Evolutionary conservation across 2,797 vertebrate genomes (phyloP).

Genomic region (Pangasius djambal): DNA sequence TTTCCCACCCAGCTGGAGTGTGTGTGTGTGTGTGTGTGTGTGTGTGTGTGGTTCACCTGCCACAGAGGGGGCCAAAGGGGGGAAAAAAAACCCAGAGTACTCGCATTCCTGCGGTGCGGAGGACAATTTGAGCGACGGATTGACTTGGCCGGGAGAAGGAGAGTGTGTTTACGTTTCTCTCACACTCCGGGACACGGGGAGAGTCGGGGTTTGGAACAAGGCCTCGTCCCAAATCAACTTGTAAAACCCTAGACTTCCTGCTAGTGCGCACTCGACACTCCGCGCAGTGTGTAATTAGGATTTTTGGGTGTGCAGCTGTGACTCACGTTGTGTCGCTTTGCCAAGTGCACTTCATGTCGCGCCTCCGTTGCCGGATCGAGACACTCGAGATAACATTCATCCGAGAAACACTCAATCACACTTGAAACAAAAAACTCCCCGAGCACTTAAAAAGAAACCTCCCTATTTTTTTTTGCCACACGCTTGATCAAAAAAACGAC

Average conservation of each 20-base stretch:
- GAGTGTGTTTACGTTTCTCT: constrained; percentile 80
- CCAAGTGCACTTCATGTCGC: constrained; percentile 34
- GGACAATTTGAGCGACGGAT: constrained; percentile 77
- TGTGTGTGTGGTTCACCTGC: constrained; percentile 72
- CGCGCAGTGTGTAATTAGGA: not conserved
- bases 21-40: constrained; percentile 39
- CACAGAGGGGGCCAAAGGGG: constrained; percentile 66
- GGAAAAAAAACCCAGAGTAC: constrained; percentile 64
- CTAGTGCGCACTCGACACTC: too few species aligned
- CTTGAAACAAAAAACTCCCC: constrained; percentile 11
- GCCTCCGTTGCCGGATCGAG: not conserved
- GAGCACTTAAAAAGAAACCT: constrained; percentile 20
- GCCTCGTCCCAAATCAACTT: constrained; percentile 21
- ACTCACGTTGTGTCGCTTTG: constrained; percentile 1
- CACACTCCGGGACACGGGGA: constrained; percentile 70
- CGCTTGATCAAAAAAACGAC: not conserved
- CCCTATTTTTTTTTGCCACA: not conserved
- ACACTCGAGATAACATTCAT: constrained; percentile 49
- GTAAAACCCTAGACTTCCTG: constrained; percentile 22
- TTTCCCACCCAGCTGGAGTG: constrained; percentile 38
- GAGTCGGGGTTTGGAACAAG: not conserved
- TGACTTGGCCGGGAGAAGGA: constrained; percentile 66
- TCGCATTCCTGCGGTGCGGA: constrained; percentile 80
- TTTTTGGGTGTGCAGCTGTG: constrained; percentile 10
- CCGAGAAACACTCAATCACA: constrained; percentile 19